Evolutionary conservation across 1,140 invertebrate species (phyloP), one percentile per base, ranked within the genome.

Genomic region (Zaprionus davidi): DNA sequence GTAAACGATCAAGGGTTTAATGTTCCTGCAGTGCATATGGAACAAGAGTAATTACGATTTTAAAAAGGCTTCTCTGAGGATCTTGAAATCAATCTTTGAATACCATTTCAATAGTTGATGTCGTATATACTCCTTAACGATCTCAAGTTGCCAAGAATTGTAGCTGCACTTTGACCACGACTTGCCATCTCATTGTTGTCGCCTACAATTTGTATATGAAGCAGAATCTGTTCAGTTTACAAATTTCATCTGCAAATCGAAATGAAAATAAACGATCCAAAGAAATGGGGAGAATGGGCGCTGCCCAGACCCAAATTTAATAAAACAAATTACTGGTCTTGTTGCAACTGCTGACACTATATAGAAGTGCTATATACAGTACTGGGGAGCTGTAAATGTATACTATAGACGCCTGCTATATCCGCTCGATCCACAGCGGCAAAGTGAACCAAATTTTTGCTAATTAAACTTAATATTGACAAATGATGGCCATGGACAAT

Each of bases 381-480:
- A 41, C 49, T 26, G 22, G 22, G 31, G 34, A 41, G 13, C 38
- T 46, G 31, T 22, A 53, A 22, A 2, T 31, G 17, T 64, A 11
- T 22, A 28, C 49, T 71, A 41, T 38, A 31, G 20, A 15, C n/a
- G 24, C 31, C 55, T 11, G 26, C 9, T 60, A 41, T 26, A 46
- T 24, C 6, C 46, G 46, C 49, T 38, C 46, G 46, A 49, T 49
- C 17, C 3, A 13, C 22, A 15, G 22, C 20, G 63, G 71, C 53
- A 58, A 38, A 51, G 74, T 22, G 56, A 62, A 36, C 44, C 28
- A 46, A 64, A 76, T 53, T 73, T 83, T 90, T 71, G 85, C 85
- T 85, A 88, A 88, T 88, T 88, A 88, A 88, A 88, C 66, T 88
- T 88, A 90, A 88, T 88, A 88, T 85, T 88, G 85, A 88, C 85